These are phyloP conservation scores for Hydrocynus forskahlii DNA, from an alignment of 2,797 vertebrate species.

Conservation along the genomic window DNA sequence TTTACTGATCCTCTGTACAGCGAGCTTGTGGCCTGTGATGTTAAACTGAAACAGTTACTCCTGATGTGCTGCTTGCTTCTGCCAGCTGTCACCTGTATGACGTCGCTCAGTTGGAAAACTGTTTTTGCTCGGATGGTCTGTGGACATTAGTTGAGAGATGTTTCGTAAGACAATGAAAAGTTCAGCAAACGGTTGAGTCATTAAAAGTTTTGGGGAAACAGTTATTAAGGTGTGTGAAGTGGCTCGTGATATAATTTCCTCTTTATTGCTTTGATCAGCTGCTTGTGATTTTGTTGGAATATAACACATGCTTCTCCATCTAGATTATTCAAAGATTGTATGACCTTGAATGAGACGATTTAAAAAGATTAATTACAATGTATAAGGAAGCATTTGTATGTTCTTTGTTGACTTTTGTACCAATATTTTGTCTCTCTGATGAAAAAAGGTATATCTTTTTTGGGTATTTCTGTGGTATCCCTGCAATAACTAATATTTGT, in stretches of 20 bases:
- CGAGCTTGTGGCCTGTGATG: not conserved
- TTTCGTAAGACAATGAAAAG: not conserved
- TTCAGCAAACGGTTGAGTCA: slow-evolving; percentile 10
- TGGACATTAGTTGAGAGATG: not conserved
- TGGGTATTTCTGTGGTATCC: slow-evolving; percentile 77
- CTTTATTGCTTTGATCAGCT: slow-evolving; percentile 33
- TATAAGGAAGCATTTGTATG: slow-evolving; percentile 77
- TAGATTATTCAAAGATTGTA: slow-evolving; percentile 45
- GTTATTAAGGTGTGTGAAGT: not conserved
- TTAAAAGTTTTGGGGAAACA: not conserved
- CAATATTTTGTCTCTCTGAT: slow-evolving; percentile 69
- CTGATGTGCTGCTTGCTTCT: slow-evolving; percentile 2
- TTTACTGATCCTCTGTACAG: not conserved
- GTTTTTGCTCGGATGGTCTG: slow-evolving; percentile 6
- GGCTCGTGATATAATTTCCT: not conserved
- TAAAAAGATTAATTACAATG: slow-evolving; percentile 62
- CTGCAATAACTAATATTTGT: slow-evolving; percentile 84
- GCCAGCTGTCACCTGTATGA: not conserved
- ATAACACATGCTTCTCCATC: slow-evolving; percentile 22
- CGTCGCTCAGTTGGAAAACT: not conserved
- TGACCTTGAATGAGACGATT: slow-evolving; percentile 55
- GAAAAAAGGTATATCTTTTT: slow-evolving; percentile 66
- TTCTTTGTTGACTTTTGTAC: slow-evolving; percentile 73
- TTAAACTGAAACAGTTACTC: not conserved
- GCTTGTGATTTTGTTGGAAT: slow-evolving; percentile 14